A percentile compares a stretch with the other conserved stretches of the same genome.
These are phyloP conservation scores for Celastrina argiolus DNA, from an alignment of 2,888 invertebrate genomes.

Conservation along the genomic window DNA sequence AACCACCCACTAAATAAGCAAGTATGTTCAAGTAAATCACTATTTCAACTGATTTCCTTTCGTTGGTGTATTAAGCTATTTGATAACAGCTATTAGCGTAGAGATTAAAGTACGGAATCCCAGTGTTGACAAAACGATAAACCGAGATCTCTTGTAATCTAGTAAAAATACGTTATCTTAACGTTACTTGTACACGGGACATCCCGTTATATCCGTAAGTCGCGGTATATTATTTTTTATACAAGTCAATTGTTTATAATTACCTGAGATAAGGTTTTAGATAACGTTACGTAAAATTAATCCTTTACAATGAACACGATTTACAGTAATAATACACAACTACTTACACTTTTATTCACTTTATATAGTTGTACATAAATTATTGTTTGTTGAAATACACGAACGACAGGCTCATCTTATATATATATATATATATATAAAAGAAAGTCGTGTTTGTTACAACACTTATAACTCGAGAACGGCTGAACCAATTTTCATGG, in stretches of 20 bases:
- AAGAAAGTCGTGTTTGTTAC: too few relatives aligned
- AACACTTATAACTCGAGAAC: too few relatives aligned
- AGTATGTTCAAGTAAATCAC: neutral
- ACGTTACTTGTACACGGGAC: neutral
- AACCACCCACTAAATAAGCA: neutral
- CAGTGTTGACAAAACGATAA: conserved; percentile 3
- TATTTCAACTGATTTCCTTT: neutral
- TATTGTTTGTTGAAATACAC: too few relatives aligned
- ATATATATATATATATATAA: too few relatives aligned
- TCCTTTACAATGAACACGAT: too few relatives aligned
- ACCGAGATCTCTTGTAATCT: neutral
- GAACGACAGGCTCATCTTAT: too few relatives aligned
- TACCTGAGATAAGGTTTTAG: neutral
- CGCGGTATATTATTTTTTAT: too few relatives aligned
- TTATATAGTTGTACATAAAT: too few relatives aligned
- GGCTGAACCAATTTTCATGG: too few relatives aligned
- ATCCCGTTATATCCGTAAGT: neutral
- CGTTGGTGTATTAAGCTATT: neutral
- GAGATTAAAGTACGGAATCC: neutral
- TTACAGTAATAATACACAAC: too few relatives aligned
- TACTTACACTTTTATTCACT: too few relatives aligned
- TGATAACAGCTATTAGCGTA: neutral
- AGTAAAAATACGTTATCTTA: neutral
- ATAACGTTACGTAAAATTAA: neutral
- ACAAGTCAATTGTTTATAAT: neutral